Percentiles rank a stretch among this genome's conserved stretches.
Evolutionary conservation across 2,888 invertebrate genomes (phyloP).

Genomic region (Sialis lutaria): DNA sequence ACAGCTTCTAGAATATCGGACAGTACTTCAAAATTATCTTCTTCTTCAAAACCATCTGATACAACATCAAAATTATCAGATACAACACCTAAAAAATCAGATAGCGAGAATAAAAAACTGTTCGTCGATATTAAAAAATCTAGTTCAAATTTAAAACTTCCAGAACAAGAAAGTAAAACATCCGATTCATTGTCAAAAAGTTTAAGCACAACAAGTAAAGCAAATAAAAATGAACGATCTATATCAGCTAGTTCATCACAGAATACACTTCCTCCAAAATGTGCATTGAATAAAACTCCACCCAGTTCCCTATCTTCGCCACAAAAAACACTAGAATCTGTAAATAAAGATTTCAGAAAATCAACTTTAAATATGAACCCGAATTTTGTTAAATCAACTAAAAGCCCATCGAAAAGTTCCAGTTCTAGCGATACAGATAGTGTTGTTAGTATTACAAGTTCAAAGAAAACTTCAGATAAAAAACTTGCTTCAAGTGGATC

Average conservation of each 20-base stretch:
- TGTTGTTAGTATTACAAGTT: slow-evolving; percentile 26
- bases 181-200: slow-evolving; percentile 6
- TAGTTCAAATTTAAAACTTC: not conserved
- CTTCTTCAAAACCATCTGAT: not conserved
- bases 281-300: slow-evolving; percentile 12
- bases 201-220: slow-evolving; percentile 8
- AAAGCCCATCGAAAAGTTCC: slow-evolving; percentile 25
- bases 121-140: too few species aligned
- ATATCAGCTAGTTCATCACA: slow-evolving; percentile 17
- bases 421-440: slow-evolving; percentile 27
- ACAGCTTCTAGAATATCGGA: too few species aligned
- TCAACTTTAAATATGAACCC: slow-evolving; percentile 51
- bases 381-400: slow-evolving; percentile 20
- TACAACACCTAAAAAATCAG: not conserved
- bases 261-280: slow-evolving; percentile 21
- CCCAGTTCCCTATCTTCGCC: slow-evolving; percentile 14
- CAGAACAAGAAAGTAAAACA: slow-evolving; percentile 1
- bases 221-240: slow-evolving; percentile 24
- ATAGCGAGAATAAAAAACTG: too few species aligned
- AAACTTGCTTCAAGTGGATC: slow-evolving; percentile 6
- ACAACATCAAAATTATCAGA: not conserved
- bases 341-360: slow-evolving; percentile 59
- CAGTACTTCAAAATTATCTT: slow-evolving; percentile 3
- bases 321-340: slow-evolving; percentile 23
- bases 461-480: slow-evolving; percentile 27